phyloP scores from a whole-genome alignment of 2,797 vertebrate species.

The Lutjanus campechanus region DNA sequence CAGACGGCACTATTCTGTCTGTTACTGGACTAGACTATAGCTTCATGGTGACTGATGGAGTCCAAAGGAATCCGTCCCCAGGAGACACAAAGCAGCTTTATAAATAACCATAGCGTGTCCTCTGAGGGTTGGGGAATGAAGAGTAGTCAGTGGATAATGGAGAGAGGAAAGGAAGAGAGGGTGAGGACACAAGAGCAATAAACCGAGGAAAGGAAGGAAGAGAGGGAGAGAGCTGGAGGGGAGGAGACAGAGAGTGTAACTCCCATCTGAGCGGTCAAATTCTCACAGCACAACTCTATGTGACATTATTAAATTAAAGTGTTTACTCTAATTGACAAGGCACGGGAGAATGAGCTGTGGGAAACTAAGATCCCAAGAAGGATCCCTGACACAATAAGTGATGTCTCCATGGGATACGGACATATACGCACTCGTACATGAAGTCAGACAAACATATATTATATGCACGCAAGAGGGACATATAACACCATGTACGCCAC shows the following conservation, averaged over 20 bases:
- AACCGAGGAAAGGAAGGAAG: constrained; percentile 16
- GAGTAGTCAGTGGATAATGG: constrained; percentile 57
- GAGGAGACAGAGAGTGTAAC: constrained; percentile 26
- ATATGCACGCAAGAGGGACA: not conserved
- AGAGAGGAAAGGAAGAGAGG: constrained; percentile 35
- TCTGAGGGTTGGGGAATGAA: constrained; percentile 70
- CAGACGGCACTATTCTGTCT: constrained; percentile 23
- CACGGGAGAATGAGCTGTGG: constrained; percentile 45
- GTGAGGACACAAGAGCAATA: constrained; percentile 32
- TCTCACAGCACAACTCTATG: constrained; percentile 53
- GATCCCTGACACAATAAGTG: constrained; percentile 3
- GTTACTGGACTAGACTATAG: constrained; percentile 10
- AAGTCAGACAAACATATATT: not conserved
- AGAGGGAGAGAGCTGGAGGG: not conserved
- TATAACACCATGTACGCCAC: not conserved
- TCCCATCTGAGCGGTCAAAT: constrained; percentile 55
- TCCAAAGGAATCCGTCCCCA: constrained; percentile 47
- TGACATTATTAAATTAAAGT: constrained; percentile 66
- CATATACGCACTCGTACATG: not conserved
- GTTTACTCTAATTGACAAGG: constrained; percentile 48
- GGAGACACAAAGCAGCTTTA: constrained; percentile 65
- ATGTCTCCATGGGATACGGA: constrained; percentile 24
- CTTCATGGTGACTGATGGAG: constrained; percentile 48
- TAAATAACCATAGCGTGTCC: constrained; percentile 72
- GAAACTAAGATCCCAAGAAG: constrained; percentile 38